Evolutionary conservation across 2,888 invertebrate genomes (phyloP), one percentile per base, ranked within the genome.

Genomic region (Leptinotarsa peninsularis): DNA sequence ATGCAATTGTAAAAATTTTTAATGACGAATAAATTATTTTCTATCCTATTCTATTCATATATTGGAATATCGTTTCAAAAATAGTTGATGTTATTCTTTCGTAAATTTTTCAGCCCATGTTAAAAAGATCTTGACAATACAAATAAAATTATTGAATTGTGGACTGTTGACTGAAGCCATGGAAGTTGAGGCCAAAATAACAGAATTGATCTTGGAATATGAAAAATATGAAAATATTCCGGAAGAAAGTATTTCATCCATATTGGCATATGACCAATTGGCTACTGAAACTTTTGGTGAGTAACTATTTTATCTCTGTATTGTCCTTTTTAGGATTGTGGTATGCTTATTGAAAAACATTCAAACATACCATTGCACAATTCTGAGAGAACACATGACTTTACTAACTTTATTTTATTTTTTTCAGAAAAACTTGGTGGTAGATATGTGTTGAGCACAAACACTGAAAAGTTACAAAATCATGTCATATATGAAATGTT

Each of bases 141-240:
- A 96, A 83, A 87, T 95, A 70, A 89, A 91, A 75, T 89, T 97
- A 4, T 88, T 97, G 4, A 92, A 95, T 82, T 91, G 91, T 3
- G 96, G 97, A 0, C 91, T 92, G 84, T 89, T 95, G 0, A 92
- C 92, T 33, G 93, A 94, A 80, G 93, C 96, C 0, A 90, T 94
- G 74, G 93, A 94, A 76, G 88, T 94, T 43, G 84, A 83, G 67
- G 74, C 72, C 52, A 79, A 77, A 58, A 82, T 86, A 49, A 67
- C 76, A 49, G 84, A 83, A 13, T 66, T 86, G 33, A 78, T 84
- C 49, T 27, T 77, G 10, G 74, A 79, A 27, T 82, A 84, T 76
- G 80, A 82, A 23, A 72, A 79, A 5, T 80, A 85, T 21, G 83
- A 84, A 58, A 83, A 84, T 54, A 81, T 86, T n/a, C 84, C 85